A percentile compares a stretch with the other conserved stretches of the same genome.
phyloP scores from a whole-genome alignment of 2,113 vertebrate genomes.

The Megaleporinus macrocephalus region DNA sequence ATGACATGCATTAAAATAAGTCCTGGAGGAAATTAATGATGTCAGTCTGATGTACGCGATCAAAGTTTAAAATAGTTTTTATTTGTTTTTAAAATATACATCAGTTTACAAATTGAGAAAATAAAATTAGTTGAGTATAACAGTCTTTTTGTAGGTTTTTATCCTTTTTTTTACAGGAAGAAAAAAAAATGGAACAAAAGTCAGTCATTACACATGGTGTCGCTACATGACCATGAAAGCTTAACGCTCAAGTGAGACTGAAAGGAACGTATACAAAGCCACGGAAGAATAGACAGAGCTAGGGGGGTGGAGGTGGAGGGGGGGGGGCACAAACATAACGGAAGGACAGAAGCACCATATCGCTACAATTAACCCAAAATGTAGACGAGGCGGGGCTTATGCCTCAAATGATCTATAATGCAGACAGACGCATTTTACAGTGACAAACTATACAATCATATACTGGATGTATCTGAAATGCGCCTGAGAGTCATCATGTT shows the following conservation, averaged over 20 bases:
- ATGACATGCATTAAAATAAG: background rate
- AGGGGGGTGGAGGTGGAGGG: no score
- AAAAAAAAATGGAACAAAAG: constrained; percentile 21
- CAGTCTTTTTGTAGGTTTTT: constrained; percentile 79
- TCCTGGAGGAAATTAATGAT: background rate
- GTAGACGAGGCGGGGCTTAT: background rate
- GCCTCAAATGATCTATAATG: background rate
- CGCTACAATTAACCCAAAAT: background rate
- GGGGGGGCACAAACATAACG: constrained; percentile 21
- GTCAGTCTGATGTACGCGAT: constrained; percentile 2
- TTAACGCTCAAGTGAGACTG: constrained; percentile 26
- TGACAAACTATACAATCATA: background rate
- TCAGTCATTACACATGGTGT: constrained; percentile 35
- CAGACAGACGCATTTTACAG: constrained; percentile 15
- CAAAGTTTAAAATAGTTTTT: constrained; percentile 93
- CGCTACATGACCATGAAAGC: constrained; percentile 54
- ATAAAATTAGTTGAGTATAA: constrained; percentile 87
- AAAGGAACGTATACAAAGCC: constrained; percentile 38
- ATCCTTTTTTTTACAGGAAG: constrained; percentile 55
- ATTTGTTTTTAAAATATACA: constrained; percentile 96
- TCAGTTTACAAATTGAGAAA: constrained; percentile 89
- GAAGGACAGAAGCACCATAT: constrained; percentile 32
- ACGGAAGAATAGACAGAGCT: constrained; percentile 38
- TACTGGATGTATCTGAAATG: constrained; percentile 12
- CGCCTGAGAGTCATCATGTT: constrained; percentile 34